Conservation (phyloP, 1,140 invertebrate genomes). For the Drosophila equinoxialis region DNA sequence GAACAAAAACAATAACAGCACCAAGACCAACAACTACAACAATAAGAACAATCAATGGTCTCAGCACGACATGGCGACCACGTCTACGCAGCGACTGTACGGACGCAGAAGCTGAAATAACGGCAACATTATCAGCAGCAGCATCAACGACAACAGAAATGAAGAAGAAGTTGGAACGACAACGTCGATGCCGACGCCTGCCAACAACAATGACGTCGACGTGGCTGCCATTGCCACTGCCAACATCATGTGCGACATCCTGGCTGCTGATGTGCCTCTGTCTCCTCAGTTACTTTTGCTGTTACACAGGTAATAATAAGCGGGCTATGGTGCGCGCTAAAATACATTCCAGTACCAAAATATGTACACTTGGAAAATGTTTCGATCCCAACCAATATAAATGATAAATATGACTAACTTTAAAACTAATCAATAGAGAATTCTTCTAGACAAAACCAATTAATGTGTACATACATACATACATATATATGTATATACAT, state of each 20-base stretch:
- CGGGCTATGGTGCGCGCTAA: background rate
- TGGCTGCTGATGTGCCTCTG: conserved; percentile 61
- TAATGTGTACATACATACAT: no score
- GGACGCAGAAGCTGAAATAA: conserved; percentile 18
- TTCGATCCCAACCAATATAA: background rate
- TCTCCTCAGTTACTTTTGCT: conserved; percentile 66
- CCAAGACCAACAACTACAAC: conserved; percentile 25
- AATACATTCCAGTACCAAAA: background rate
- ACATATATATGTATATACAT: no score
- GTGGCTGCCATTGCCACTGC: conserved; percentile 32
- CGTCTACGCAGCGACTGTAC: conserved; percentile 34
- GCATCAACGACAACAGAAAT: conserved; percentile 31
- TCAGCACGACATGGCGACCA: conserved; percentile 51
- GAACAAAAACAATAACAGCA: conserved; percentile 19
- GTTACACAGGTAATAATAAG: conserved; percentile 69
- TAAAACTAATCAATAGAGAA: no score
- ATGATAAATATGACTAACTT: no score
- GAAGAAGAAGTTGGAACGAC: conserved; percentile 2
- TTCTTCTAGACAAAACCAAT: no score
- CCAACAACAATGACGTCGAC: conserved; percentile 49
- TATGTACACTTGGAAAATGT: conserved; percentile 21
- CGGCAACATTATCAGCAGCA: conserved; percentile 20
- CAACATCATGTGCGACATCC: conserved; percentile 44
- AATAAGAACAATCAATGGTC: conserved; percentile 48
- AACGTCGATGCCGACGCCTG: conserved; percentile 36